phyloP scores from a whole-genome alignment of 1,140 invertebrate species.

The Leptonema lineaticorne region DNA sequence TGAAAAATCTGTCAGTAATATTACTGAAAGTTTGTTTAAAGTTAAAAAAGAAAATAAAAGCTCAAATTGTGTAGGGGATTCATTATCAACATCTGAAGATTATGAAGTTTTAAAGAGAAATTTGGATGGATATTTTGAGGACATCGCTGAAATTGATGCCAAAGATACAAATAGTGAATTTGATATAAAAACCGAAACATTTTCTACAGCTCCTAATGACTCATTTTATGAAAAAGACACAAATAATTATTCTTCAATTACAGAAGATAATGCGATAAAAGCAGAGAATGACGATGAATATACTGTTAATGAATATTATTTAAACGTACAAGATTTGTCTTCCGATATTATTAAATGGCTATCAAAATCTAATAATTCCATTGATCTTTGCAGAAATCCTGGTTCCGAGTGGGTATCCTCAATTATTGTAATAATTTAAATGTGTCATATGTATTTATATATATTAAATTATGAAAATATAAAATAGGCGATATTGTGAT shows the following conservation, averaged over 20 bases:
- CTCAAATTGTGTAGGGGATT: no score
- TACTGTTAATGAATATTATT: neutral
- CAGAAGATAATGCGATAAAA: neutral
- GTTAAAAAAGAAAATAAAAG: no score
- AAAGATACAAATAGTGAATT: no score
- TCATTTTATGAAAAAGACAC: neutral
- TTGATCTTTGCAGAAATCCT: slow-evolving; percentile 11
- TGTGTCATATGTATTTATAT: neutral
- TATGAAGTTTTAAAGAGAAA: no score
- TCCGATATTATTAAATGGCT: neutral
- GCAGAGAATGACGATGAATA: neutral
- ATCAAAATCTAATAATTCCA: neutral
- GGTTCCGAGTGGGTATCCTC: neutral
- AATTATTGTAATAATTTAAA: neutral
- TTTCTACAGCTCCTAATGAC: neutral
- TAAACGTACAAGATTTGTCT: neutral
- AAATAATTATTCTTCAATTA: neutral
- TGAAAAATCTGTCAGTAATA: neutral
- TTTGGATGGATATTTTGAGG: no score
- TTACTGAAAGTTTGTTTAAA: no score
- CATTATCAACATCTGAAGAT: no score
- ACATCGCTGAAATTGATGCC: no score
- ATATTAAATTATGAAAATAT: neutral
- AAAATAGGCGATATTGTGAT: slow-evolving; percentile 45
- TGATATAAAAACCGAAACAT: no score